Base-by-base conservation (phyloP, 2,113 vertebrate genomes). In the Hirundichthys speculiger region DNA sequence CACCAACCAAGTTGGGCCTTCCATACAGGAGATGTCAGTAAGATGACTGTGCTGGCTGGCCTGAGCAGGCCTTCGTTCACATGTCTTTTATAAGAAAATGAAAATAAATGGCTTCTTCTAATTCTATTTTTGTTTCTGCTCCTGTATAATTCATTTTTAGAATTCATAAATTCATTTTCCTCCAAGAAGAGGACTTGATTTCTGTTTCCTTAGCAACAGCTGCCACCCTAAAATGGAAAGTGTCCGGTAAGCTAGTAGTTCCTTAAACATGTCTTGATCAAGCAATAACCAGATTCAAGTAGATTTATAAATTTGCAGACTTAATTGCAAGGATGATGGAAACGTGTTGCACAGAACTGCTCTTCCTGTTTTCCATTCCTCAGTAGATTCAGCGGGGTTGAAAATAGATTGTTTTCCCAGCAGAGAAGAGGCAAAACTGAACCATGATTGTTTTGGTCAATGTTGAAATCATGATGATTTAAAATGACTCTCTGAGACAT, bases 71-170 rank as follows among this genome's bases (percentile, higher is more conserved):
- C 30, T 1, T 9, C 24, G 11, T 64, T 57, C 58, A 40, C 51
- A 19, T 51, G 51, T 64, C 42, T 73, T 43, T 68, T 64, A 49
- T 65, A 50, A 53, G 64, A 39, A 79, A 76, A 64, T 65, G 0
- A 87, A 19, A 45, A 85, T 88, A 88, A 88, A 86, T 53, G 27
- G 19, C 60, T 66, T 75, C 30, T 75, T 85, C 73, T 80, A 46
- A 48, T 54, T 56, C 18, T 1, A 20, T 63, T 21, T 79, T 64
- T 67, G 38, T 4, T 50, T 56, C 48, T 11, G 34, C 19, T 30
- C 39, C 10, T 22, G 34, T 50, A 52, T 49, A n/a, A n/a, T n/a
- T n/a, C n/a, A n/a, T n/a, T n/a, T n/a, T n/a, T n/a, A n/a, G n/a
- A n/a, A n/a, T n/a, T n/a, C n/a, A n/a, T n/a, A 42, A 65, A 57